phyloP scores from a whole-genome alignment of 2,888 invertebrate species.

The Tholera decimalis region DNA sequence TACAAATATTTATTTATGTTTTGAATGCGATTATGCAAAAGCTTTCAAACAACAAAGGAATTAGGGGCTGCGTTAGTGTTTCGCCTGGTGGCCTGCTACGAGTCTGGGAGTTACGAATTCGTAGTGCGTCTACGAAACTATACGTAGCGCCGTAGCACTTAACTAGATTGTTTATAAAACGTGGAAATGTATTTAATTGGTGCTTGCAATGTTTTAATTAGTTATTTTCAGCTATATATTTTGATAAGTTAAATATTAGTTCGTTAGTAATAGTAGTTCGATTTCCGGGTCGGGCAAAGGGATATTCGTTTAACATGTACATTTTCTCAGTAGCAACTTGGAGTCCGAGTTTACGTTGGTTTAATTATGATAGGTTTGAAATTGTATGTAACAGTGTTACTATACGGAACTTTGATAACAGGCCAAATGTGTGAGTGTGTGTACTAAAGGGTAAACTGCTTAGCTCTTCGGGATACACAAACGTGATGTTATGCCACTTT shows the following conservation, averaged over 20 bases:
- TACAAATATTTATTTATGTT: slow-evolving; percentile 65
- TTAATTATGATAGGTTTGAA: too few species aligned
- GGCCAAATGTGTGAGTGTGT: too few species aligned
- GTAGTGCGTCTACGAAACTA: slow-evolving; percentile 62
- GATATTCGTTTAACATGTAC: background rate
- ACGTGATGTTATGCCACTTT: too few species aligned
- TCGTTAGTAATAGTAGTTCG: background rate
- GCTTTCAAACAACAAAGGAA: slow-evolving; percentile 67
- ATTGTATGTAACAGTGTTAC: too few species aligned
- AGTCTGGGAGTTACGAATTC: slow-evolving; percentile 59
- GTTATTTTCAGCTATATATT: slow-evolving; percentile 4
- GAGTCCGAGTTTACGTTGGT: background rate
- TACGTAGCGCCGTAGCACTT: slow-evolving; percentile 42
- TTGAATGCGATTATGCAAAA: slow-evolving; percentile 71
- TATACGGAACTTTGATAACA: too few species aligned
- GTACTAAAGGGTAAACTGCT: too few species aligned
- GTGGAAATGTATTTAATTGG: slow-evolving; percentile 43
- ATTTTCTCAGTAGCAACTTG: background rate
- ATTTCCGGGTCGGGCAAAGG: background rate
- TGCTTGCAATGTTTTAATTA: slow-evolving; percentile 27
- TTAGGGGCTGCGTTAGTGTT: slow-evolving; percentile 61
- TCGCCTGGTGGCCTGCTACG: slow-evolving; percentile 52
- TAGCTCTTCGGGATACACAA: too few species aligned
- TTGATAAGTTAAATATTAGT: background rate
- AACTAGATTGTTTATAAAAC: slow-evolving; percentile 38